A percentile compares a stretch with the other conserved stretches of the same genome.
phyloP scores from a whole-genome alignment of 2,888 invertebrate species.

The Anthrax anthrax region DNA sequence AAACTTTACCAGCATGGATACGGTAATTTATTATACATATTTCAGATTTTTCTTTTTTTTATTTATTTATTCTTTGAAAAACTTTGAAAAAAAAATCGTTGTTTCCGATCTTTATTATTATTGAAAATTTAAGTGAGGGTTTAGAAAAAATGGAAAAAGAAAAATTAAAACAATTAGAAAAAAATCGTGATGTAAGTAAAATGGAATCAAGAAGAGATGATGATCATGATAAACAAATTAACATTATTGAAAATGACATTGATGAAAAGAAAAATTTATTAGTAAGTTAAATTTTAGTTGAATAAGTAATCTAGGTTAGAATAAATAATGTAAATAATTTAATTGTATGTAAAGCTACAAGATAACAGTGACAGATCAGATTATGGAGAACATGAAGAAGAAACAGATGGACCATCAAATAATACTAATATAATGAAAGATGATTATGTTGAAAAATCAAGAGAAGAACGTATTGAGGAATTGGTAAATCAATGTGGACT shows the following conservation, averaged over 20 bases:
- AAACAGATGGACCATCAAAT: slow-evolving; percentile 21
- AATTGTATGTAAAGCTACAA: slow-evolving; percentile 19
- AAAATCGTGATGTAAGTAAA: slow-evolving; percentile 34
- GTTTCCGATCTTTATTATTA: neutral
- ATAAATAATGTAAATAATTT: too few species aligned
- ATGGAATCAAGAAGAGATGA: neutral
- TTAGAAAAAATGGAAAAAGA: slow-evolving; percentile 96
- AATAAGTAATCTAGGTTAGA: slow-evolving; percentile 19
- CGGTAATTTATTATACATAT: slow-evolving; percentile 43
- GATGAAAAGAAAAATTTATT: neutral
- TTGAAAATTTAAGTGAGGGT: slow-evolving; percentile 40
- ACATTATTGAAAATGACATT: neutral
- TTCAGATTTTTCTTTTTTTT: too few species aligned
- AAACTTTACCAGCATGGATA: slow-evolving; percentile 94
- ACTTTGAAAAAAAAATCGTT: too few species aligned
- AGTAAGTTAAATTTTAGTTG: neutral
- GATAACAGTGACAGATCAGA: slow-evolving; percentile 6
- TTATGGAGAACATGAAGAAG: slow-evolving; percentile 7
- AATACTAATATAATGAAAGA: neutral
- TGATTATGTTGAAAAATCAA: slow-evolving; percentile 32
- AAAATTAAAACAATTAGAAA: slow-evolving; percentile 73
- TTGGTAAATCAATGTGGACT: too few species aligned
- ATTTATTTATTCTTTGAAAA: too few species aligned
- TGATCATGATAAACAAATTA: neutral
- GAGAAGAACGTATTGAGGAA: slow-evolving; percentile 52